These are phyloP conservation scores for Leptinotarsa tumamoca DNA, from an alignment of 2,888 invertebrate genomes.

Conservation along the genomic window DNA sequence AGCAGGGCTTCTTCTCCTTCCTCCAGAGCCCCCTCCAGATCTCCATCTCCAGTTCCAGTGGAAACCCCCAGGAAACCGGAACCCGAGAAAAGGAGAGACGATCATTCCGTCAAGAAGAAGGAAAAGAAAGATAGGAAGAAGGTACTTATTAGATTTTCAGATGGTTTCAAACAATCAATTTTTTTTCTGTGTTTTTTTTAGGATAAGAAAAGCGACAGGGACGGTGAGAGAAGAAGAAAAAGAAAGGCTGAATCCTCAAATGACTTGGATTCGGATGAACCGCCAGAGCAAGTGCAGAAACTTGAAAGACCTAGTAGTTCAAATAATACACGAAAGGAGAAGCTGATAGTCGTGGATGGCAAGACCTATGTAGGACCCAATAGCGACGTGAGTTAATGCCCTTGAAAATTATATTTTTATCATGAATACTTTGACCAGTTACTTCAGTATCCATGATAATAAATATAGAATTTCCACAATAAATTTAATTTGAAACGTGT, in stretches of 20 bases:
- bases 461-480: too few relatives aligned
- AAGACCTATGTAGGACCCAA: too few relatives aligned
- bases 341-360: too few relatives aligned
- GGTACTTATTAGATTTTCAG: constrained; percentile 26
- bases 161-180: too few relatives aligned
- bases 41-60: constrained; percentile 39
- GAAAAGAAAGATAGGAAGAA: constrained; percentile 66
- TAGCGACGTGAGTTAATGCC: background rate
- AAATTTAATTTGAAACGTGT: too few relatives aligned
- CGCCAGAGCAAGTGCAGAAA: constrained; percentile 66
- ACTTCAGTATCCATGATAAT: too few relatives aligned
- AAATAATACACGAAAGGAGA: constrained; percentile 40
- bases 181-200: constrained; percentile 46
- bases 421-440: too few relatives aligned
- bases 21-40: constrained; percentile 40
- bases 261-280: constrained; percentile 65
- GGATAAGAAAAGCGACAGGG: constrained; percentile 71
- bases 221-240: constrained; percentile 75
- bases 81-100: constrained; percentile 70
- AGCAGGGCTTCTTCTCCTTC: constrained; percentile 54
- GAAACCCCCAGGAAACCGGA: constrained; percentile 60
- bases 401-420: background rate
- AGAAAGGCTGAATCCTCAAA: constrained; percentile 69
- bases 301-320: constrained; percentile 62
- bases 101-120: constrained; percentile 64